Percentiles rank a stretch among this genome's conserved stretches.
Conservation (phyloP, 2,888 invertebrate species). For the Phengaris arion region DNA sequence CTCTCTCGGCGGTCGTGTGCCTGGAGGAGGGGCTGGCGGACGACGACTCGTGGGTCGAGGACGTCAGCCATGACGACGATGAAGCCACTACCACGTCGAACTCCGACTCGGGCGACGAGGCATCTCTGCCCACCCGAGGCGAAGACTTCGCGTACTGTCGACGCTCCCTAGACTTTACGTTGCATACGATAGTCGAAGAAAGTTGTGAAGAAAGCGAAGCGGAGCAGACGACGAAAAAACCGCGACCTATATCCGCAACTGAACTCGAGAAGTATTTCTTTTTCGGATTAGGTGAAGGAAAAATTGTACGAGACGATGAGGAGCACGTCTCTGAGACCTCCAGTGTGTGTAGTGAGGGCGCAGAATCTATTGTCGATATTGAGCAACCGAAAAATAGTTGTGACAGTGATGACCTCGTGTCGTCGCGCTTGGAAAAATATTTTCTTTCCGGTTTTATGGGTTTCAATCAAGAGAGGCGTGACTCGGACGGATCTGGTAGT, state of each 20-base stretch:
- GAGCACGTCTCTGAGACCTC: constrained; percentile 89
- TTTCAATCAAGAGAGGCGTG: constrained; percentile 86
- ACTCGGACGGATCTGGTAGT: constrained; percentile 90
- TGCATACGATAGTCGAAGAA: constrained; percentile 96
- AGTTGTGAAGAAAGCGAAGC: constrained; percentile 96
- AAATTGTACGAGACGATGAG: constrained; percentile 77
- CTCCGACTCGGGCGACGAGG: constrained; percentile 85
- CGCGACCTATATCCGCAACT: constrained; percentile 86
- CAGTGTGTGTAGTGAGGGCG: constrained; percentile 90
- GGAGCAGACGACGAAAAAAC: constrained; percentile 82
- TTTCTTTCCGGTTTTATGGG: constrained; percentile 92
- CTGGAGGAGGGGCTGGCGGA: constrained; percentile 93
- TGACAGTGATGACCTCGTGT: constrained; percentile 87
- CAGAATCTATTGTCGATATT: constrained; percentile 84
- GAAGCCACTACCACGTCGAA: constrained; percentile 84
- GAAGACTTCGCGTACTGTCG: constrained; percentile 91
- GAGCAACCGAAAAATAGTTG: constrained; percentile 77
- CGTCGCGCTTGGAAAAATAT: constrained; percentile 92
- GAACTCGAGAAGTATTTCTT: constrained; percentile 95
- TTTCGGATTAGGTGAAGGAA: constrained; percentile 89
- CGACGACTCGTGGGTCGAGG: constrained; percentile 95
- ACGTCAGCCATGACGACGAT: constrained; percentile 89
- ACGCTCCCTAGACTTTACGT: constrained; percentile 90
- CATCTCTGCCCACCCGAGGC: constrained; percentile 85
- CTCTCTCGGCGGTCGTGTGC: constrained; percentile 85